Evolutionary conservation across 1,140 invertebrate species (phyloP).

Genomic region (Xylocopa sonorina): DNA sequence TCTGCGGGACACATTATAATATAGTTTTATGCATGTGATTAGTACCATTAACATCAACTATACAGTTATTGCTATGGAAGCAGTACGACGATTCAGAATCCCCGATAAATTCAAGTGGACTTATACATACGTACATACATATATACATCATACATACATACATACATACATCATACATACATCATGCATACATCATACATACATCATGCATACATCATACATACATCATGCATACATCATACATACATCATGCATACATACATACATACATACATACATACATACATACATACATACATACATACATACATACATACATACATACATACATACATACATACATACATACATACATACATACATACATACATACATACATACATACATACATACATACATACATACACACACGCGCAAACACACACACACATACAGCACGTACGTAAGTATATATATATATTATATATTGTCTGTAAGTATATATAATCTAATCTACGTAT

Average conservation of each 20-base stretch:
- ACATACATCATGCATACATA: not conserved
- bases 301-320: slow-evolving; percentile 2
- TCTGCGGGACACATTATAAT: slow-evolving; percentile 57
- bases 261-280: slow-evolving; percentile 13
- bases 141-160: not conserved
- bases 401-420: not conserved
- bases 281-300: slow-evolving; percentile 18
- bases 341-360: not conserved
- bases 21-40: slow-evolving; percentile 69
- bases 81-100: slow-evolving; percentile 75
- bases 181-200: slow-evolving; percentile 32
- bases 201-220: not conserved
- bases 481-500: slow-evolving; percentile 70
- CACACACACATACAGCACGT: slow-evolving; percentile 13
- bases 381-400: slow-evolving; percentile 2
- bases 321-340: slow-evolving; percentile 36
- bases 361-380: slow-evolving; percentile 35
- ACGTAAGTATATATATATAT: slow-evolving; percentile 46
- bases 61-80: slow-evolving; percentile 81
- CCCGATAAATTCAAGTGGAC: slow-evolving; percentile 76
- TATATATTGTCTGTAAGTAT: slow-evolving; percentile 74
- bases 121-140: slow-evolving; percentile 37
- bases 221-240: slow-evolving; percentile 49
- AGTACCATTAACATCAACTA: slow-evolving; percentile 79
- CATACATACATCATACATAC: slow-evolving; percentile 23